phyloP scores from a whole-genome alignment of 2,888 invertebrate genomes.

The Biston stratarius region DNA sequence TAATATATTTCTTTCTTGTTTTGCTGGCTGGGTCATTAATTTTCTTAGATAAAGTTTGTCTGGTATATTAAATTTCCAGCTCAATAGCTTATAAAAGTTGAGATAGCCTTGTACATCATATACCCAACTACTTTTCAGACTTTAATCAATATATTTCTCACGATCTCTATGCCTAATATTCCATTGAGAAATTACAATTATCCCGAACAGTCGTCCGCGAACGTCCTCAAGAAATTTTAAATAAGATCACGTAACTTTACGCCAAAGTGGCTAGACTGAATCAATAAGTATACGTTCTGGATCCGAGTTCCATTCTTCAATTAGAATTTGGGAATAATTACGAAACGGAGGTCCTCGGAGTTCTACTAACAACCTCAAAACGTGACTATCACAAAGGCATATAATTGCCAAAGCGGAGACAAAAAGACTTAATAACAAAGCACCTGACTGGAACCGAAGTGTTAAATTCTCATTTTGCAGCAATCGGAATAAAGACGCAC shows the following conservation, averaged over 20 bases:
- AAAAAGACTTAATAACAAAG: constrained; percentile 35
- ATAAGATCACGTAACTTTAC: constrained; percentile 51
- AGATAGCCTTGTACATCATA: not conserved
- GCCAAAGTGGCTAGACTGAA: constrained; percentile 48
- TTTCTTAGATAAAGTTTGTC: not conserved
- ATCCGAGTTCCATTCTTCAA: constrained; percentile 46
- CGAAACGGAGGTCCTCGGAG: constrained; percentile 37
- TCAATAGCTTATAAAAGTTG: not conserved
- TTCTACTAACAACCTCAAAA: constrained; percentile 45
- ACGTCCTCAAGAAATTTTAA: constrained; percentile 46
- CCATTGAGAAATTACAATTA: constrained; percentile 39
- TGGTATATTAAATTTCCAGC: not conserved
- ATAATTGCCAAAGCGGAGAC: constrained; percentile 42
- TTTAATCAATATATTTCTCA: constrained; percentile 31
- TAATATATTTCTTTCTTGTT: too few species aligned
- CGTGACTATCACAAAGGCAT: constrained; percentile 49
- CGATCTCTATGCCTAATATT: constrained; percentile 20
- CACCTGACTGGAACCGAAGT: constrained; percentile 20
- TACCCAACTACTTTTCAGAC: constrained; percentile 1
- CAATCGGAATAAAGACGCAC: constrained; percentile 2
- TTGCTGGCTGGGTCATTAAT: not conserved
- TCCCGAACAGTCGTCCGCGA: constrained; percentile 40
- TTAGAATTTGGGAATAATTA: constrained; percentile 50
- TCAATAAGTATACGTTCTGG: constrained; percentile 50
- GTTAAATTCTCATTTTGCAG: constrained; percentile 17